Evolutionary conservation across 2,888 invertebrate species (phyloP).

Genomic region (Sialis lutaria): DNA sequence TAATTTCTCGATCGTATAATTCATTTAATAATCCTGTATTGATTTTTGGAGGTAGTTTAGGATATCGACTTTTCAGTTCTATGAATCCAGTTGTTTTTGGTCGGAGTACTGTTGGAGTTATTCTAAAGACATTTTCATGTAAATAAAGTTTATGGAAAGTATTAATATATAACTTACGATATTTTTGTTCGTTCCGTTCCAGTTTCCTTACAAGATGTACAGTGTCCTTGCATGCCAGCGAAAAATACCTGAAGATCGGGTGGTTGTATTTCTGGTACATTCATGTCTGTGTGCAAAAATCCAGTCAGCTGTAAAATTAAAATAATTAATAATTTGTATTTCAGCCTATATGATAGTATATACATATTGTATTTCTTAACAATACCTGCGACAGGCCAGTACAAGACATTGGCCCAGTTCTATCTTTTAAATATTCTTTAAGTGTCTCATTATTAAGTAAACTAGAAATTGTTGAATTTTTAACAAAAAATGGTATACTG

Average conservation of each 20-base stretch:
- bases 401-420: conserved; percentile 8
- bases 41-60: conserved; percentile 5
- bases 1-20: conserved; percentile 2
- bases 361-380: neutral
- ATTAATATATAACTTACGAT: too few relatives aligned
- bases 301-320: conserved; percentile 6
- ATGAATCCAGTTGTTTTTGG: conserved; percentile 7
- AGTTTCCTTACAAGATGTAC: neutral
- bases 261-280: conserved; percentile 3
- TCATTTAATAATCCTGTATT: conserved; percentile 3
- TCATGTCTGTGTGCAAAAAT: conserved; percentile 4
- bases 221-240: conserved; percentile 6
- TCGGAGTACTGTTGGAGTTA: conserved; percentile 7
- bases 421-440: conserved; percentile 3
- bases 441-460: conserved; percentile 4
- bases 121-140: conserved; percentile 1
- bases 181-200: too few relatives aligned
- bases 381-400: conserved; percentile 9
- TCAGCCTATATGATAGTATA: neutral
- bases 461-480: conserved; percentile 3
- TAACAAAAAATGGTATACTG: conserved; percentile 7
- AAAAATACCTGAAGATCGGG: conserved; percentile 9
- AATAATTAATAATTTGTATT: neutral
- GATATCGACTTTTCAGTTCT: conserved; percentile 4
- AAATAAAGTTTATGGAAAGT: neutral